Base-by-base conservation (phyloP, 2,113 vertebrate genomes). In the Phocoena phocoena region DNA sequence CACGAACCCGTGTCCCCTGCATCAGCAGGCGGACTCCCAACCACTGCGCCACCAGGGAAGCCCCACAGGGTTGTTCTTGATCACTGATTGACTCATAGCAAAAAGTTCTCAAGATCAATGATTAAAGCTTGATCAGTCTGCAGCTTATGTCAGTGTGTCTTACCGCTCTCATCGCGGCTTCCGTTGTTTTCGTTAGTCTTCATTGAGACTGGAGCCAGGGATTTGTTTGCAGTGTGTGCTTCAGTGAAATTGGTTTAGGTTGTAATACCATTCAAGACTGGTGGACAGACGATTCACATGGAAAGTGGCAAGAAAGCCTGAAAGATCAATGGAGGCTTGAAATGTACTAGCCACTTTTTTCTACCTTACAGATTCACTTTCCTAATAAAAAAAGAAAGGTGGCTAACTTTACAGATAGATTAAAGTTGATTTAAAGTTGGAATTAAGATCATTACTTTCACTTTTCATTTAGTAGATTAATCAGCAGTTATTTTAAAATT, bases 391-490 rank as follows among this genome's bases (percentile, higher is more conserved):
- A 38, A 63, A 23, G 89, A 85, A 82, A n/a, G 33, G 33, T 36
- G 20, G 23, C 33, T 83, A 44, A 33, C 41, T 74, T 33, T 33
- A 7, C 28, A 70, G 81, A 77, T 15, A n/a, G 53, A 36, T 71
- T 41, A 5, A 79, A 26, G 68, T 55, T 53, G 62, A 71, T 50
- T 36, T 2, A 44, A 93, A 85, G 28, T 38, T 88, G 67, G 76
- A 92, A 79, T 68, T 81, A 77, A 68, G 60, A 58, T 73, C 60
- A 90, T 89, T 89, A 62, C 14, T 92, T 93, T 33, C 28, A 63
- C 88, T 96, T 96, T 79, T 82, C 50, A 26, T 84, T 96, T 84
- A 80, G 36, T 74, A 62, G 23, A 65, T 53, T 89, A 55, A 36
- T 85, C 7, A 74, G 67, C 36, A 73, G 38, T 8, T 71, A 73